Conservation (phyloP, 2,113 vertebrate species). For the Probosciger aterrimus region DNA sequence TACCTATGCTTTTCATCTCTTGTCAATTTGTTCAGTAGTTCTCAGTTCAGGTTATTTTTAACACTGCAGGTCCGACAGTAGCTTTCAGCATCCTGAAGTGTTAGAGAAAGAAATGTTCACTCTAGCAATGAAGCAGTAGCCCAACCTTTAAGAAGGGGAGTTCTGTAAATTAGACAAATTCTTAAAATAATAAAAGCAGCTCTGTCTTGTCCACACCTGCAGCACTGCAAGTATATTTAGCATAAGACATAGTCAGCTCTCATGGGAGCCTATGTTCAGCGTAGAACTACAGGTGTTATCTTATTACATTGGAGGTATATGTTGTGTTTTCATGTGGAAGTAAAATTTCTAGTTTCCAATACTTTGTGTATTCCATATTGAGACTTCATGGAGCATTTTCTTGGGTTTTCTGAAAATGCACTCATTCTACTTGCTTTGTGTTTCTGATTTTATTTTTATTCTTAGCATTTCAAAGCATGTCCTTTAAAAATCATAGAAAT, state of each 20-base stretch:
- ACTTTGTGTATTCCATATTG: background rate
- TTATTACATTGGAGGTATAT: background rate
- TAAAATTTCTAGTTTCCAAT: background rate
- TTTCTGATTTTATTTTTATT: background rate
- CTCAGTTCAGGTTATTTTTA: background rate
- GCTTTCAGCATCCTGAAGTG: background rate
- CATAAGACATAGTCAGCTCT: background rate
- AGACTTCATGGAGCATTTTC: background rate
- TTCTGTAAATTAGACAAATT: background rate
- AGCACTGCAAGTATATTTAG: background rate
- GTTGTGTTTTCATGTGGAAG: background rate
- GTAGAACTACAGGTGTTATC: background rate
- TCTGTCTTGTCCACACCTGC: background rate
- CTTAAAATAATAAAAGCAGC: background rate
- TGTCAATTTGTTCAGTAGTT: background rate
- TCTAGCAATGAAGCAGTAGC: background rate
- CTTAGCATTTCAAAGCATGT: background rate
- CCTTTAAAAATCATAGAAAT: background rate
- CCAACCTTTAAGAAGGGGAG: background rate
- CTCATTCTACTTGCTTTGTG: background rate
- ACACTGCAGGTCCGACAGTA: background rate
- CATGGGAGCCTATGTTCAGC: background rate
- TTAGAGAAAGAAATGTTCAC: background rate
- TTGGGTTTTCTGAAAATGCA: background rate
- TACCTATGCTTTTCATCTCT: background rate